Conservation (phyloP, 1,140 invertebrate genomes). For the Euschistus heros region DNA sequence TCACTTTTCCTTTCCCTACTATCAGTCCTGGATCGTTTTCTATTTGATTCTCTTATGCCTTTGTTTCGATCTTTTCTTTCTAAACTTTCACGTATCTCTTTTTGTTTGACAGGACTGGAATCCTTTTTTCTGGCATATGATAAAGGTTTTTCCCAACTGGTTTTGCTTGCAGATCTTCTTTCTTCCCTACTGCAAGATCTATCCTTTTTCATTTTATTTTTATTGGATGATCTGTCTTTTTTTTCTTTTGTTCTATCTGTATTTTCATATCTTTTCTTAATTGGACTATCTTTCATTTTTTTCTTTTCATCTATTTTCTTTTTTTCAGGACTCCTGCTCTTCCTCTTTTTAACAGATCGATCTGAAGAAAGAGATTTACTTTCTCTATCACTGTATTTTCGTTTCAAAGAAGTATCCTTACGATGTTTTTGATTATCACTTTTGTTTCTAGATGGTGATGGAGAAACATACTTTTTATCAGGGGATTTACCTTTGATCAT, state of each 20-base stretch:
- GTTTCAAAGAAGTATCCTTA: not conserved
- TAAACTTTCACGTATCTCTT: slow-evolving; percentile 3
- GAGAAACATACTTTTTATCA: not conserved
- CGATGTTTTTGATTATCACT: not conserved
- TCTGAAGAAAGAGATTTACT: not conserved
- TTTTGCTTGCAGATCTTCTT: not conserved
- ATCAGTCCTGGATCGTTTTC: not conserved
- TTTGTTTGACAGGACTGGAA: not conserved
- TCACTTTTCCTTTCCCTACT: not conserved
- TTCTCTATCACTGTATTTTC: slow-evolving; percentile 1
- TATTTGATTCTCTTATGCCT: not conserved
- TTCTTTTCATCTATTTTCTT: slow-evolving; percentile 9
- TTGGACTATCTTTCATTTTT: slow-evolving; percentile 12
- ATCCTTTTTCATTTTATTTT: not conserved
- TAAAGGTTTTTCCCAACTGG: not conserved
- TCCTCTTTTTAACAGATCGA: not conserved
- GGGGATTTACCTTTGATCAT: not conserved
- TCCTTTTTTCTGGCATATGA: slow-evolving; percentile 3
- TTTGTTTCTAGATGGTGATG: not conserved
- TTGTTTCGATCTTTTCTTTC: not conserved
- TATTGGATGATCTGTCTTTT: slow-evolving; percentile 9
- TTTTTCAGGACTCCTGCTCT: slow-evolving; percentile 11
- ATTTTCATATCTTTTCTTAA: slow-evolving; percentile 5
- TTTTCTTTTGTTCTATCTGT: not conserved
- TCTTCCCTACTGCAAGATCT: not conserved